Base-by-base conservation (phyloP, 2,888 invertebrate genomes). In the Lysandra coridon region DNA sequence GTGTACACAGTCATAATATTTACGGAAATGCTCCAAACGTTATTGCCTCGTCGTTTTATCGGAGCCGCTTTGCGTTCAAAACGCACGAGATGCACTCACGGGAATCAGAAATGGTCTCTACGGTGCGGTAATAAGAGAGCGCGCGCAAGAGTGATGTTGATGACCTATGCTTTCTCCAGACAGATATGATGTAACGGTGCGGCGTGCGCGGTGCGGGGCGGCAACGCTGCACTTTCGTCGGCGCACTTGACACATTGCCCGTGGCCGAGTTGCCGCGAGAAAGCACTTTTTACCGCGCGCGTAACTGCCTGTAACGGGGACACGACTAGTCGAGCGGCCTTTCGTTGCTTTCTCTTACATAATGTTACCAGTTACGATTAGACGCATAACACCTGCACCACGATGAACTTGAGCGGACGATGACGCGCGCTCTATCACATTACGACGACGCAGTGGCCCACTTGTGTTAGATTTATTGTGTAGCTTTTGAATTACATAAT, bases 241-340 rank as follows among this genome's bases (percentile, higher is more conserved):
- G 90, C 90, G 94, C 93, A 92, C 95, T 94, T 95, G 94, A 95
- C 95, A 94, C 91, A 93, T 89, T 95, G 95, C 90, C 95, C 94
- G 88, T 95, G 95, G 94, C 95, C 94, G 92, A 92, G 88, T 92
- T 92, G 89, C 91, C 90, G 87, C 92, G 92, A 90, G 93, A 93
- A 93, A 94, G 92, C 92, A 92, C 93, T 93, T 92, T 93, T 93
- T 93, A 92, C 92, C 89, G 88, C 90, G 85, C 89, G 89, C 91
- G 92, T 92, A 92, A 91, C 90, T 86, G 87, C 85, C 87, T 88
- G 89, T 89, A 90, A 90, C 89, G 86, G 87, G 88, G 87, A 89
- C 92, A 91, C 90, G 91, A 92, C 91, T 87, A 89, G 90, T 89
- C 89, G 87, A 85, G 88, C 88, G 88, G 88, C 90, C 92, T 92